phyloP scores from a whole-genome alignment of 2,797 vertebrate species.

The Fundulus diaphanus region DNA sequence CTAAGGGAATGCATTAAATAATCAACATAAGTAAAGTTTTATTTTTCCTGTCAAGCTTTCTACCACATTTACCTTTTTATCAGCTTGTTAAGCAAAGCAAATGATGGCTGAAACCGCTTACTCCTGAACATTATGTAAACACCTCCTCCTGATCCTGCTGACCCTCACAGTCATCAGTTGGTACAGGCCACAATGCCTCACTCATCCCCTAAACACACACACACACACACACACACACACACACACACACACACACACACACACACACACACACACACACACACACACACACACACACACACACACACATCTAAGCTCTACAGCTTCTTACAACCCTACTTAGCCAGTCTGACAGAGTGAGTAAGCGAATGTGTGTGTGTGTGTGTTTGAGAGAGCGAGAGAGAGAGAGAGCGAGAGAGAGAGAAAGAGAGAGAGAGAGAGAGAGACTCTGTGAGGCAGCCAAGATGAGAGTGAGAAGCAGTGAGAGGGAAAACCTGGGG shows the following conservation, averaged over 20 bases:
- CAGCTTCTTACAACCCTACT: constrained; percentile 58
- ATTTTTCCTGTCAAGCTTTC: neutral
- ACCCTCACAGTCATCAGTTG: constrained; percentile 69
- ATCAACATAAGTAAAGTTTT: neutral
- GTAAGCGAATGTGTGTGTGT: constrained; percentile 29
- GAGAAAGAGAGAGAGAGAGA: constrained; percentile 2
- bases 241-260: constrained; percentile 1
- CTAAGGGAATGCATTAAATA: neutral
- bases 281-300: neutral
- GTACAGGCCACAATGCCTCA: constrained; percentile 76
- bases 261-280: neutral
- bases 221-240: constrained; percentile 6
- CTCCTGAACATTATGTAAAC: constrained; percentile 57
- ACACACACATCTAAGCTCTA: constrained; percentile 55
- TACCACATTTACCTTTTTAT: neutral
- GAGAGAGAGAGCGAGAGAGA: constrained; percentile 13
- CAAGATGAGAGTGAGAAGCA: constrained; percentile 66
- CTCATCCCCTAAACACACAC: constrained; percentile 37
- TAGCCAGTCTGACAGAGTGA: constrained; percentile 56
- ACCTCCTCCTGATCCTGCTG: constrained; percentile 47
- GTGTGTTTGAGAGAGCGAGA: constrained; percentile 7
- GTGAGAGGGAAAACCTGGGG: constrained; percentile 66
- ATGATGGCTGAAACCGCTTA: constrained; percentile 14
- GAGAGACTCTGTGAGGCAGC: constrained; percentile 49
- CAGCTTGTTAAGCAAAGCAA: neutral